Conservation (phyloP, 2,113 vertebrate species). For the Ploceus nigricollis region DNA sequence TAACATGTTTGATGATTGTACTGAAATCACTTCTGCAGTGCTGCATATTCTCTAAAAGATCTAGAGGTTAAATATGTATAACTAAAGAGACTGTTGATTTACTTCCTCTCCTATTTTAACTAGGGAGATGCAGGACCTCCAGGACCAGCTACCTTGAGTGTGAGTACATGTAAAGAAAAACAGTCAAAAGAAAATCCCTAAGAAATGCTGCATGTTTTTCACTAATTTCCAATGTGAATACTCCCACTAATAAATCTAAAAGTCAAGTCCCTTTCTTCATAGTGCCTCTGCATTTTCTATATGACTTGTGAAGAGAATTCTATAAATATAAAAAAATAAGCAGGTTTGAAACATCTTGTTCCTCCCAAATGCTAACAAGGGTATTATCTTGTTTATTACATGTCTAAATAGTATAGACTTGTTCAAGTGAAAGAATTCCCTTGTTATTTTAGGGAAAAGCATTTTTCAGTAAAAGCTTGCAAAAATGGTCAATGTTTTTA, state of each 20-base stretch:
- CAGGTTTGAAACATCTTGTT: background rate
- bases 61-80: background rate
- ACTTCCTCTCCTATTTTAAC: constrained; percentile 16
- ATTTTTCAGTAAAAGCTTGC: constrained; percentile 1
- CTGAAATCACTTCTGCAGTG: background rate
- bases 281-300: background rate
- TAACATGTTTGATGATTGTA: background rate
- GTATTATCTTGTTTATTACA: background rate
- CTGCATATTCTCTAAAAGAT: background rate
- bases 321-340: background rate
- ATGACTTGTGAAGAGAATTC: background rate
- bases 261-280: background rate
- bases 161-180: constrained; percentile 61
- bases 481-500: background rate
- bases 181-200: background rate
- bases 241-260: background rate
- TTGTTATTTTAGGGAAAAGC: background rate
- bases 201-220: background rate
- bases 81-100: background rate
- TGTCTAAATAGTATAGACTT: background rate
- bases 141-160: constrained; percentile 68
- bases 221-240: background rate
- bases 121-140: constrained; percentile 78
- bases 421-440: background rate
- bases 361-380: background rate